Evolutionary conservation across 2,888 invertebrate species (phyloP), one percentile per base, ranked within the genome.

Genomic region (Microctonus brassicae): DNA sequence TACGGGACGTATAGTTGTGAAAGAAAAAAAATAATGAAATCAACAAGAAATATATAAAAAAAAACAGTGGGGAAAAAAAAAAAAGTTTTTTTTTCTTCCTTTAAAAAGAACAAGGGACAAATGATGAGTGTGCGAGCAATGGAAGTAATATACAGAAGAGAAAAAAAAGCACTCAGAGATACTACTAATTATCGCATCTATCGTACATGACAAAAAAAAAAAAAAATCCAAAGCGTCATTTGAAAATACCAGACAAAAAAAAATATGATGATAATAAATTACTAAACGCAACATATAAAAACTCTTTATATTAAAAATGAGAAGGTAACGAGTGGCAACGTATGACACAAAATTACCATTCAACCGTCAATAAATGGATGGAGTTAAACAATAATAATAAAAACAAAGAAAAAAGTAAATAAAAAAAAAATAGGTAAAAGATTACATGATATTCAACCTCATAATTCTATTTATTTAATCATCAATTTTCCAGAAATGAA

Each of bases 201-300:
- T 17, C 10, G 78, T 79, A 79, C 77, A 75, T 79, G 80, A 79
- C 78, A n/a, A n/a, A n/a, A n/a, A n/a, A n/a, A n/a, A n/a, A n/a
- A 77, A 76, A 78, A 79, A 80, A 81, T 79, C 79, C 80, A 17
- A 77, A 71, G 75, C 71, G 73, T 77, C 77, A 73, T 77, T 78
- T 75, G 75, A 79, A 78, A 78, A 77, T 74, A 74, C 69, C 72
- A 71, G 65, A 55, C n/a, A 53, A 73, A 68, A 61, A 68, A 60
- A 57, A 69, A 69, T 72, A 63, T 47, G 17, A 5, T 20, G 7
- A 47, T 36, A 36, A 36, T 47, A 47, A 47, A 17, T 47, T 47
- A n/a, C 1, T 17, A 3, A 29, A 17, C 6, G 47, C 7, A 47
- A 47, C 17, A 47, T 17, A n/a, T 29, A 7, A 29, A 29, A 17